Conservation (phyloP, 2,113 vertebrate species). For the Pipra filicauda region DNA sequence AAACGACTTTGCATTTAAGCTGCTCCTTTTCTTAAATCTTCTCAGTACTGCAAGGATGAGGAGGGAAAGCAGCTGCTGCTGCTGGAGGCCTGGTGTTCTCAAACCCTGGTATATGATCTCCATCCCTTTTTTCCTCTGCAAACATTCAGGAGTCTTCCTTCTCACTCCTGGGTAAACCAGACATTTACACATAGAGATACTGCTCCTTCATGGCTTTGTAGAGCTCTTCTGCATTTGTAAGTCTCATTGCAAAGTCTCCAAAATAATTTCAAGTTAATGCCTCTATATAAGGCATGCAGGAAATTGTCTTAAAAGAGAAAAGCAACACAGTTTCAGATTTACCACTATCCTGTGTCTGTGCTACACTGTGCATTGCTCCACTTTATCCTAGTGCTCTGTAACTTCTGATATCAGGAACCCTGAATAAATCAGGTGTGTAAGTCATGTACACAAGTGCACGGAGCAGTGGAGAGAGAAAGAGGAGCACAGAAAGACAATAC, state of each 20-base stretch:
- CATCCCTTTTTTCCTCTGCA: not conserved
- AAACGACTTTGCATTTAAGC: not conserved
- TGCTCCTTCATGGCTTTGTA: not conserved
- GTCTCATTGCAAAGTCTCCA: not conserved
- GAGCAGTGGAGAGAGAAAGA: not conserved
- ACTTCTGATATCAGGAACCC: not conserved
- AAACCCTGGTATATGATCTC: not conserved
- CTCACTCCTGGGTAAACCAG: not conserved
- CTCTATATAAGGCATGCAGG: not conserved
- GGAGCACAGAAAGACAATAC: not conserved
- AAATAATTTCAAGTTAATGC: not conserved
- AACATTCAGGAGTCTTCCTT: not conserved
- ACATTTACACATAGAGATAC: not conserved
- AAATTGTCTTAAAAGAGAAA: not conserved
- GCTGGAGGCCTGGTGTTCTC: not conserved
- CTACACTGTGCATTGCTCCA: not conserved
- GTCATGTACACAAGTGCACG: not conserved
- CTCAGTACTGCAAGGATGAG: not conserved
- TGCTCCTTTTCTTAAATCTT: not conserved
- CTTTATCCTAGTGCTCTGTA: not conserved
- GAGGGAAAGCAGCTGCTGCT: not conserved
- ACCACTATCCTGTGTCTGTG: not conserved
- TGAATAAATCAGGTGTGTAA: not conserved
- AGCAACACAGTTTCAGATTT: not conserved
- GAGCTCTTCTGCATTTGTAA: not conserved